Conservation (phyloP, 2,797 vertebrate genomes). For the Podarcis lilfordi region DNA sequence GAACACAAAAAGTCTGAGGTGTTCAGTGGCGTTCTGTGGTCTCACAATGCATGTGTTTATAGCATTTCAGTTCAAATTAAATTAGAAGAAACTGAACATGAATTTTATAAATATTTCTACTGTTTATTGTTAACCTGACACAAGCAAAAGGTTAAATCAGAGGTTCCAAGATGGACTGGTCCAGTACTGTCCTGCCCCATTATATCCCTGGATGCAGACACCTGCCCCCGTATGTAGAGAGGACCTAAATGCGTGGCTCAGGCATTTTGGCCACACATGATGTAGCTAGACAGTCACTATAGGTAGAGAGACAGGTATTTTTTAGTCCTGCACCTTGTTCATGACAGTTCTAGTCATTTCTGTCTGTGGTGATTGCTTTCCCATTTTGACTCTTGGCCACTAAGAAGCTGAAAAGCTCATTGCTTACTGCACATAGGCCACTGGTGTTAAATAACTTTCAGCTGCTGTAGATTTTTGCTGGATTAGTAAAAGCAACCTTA, state of each 20-base stretch:
- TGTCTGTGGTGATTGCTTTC: neutral
- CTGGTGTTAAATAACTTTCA: neutral
- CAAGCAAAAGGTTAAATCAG: too few relatives aligned
- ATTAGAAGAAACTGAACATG: too few relatives aligned
- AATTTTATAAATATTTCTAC: too few relatives aligned
- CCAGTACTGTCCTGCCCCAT: neutral
- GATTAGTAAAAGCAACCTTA: constrained; percentile 15
- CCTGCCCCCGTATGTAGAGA: neutral
- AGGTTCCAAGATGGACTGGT: neutral
- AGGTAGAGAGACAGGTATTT: neutral
- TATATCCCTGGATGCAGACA: neutral
- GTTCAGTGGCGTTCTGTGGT: too few relatives aligned
- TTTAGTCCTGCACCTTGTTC: neutral
- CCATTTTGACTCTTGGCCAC: neutral
- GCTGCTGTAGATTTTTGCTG: neutral
- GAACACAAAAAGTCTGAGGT: too few relatives aligned
- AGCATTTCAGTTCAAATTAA: too few relatives aligned
- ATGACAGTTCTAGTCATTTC: neutral
- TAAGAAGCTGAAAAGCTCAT: neutral
- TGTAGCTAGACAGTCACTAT: neutral
- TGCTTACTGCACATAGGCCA: constrained; percentile 4
- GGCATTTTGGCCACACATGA: neutral
- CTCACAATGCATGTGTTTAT: too few relatives aligned
- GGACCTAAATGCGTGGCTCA: neutral
- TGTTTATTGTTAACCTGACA: too few relatives aligned